Percentiles rank a stretch among this genome's conserved stretches.
Evolutionary conservation across 2,113 vertebrate species (phyloP).

Genomic region (Lanius collurio): DNA sequence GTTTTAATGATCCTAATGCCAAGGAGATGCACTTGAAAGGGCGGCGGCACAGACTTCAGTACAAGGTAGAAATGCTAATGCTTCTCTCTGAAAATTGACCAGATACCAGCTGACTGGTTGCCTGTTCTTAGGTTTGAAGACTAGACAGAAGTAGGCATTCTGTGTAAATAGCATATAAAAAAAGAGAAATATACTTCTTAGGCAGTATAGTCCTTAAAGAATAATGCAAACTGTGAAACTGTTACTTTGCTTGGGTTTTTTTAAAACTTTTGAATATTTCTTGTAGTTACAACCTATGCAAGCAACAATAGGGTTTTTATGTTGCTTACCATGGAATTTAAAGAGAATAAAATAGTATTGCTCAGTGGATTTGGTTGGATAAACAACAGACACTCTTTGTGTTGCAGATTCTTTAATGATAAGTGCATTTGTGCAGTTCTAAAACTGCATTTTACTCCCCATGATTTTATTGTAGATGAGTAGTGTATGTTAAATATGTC

Average conservation of each 20-base stretch:
- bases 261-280: neutral
- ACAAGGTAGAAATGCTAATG: slow-evolving; percentile 77
- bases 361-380: neutral
- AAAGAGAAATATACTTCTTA: neutral
- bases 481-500: neutral
- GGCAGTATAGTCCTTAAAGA: neutral
- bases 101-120: neutral
- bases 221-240: neutral
- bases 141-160: neutral
- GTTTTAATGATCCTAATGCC: slow-evolving; percentile 97
- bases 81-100: neutral
- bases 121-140: neutral
- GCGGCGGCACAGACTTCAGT: slow-evolving; percentile 91
- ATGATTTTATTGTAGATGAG: neutral
- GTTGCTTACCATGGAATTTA: neutral
- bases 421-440: neutral
- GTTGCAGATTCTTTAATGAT: neutral
- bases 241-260: neutral
- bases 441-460: neutral
- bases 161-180: neutral
- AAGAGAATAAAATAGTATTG: neutral
- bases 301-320: neutral
- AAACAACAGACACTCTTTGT: neutral
- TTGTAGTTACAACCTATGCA: neutral
- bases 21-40: slow-evolving; percentile 99